Evolutionary conservation across 2,797 vertebrate genomes (phyloP).

Genomic region (Antrozous pallidus): DNA sequence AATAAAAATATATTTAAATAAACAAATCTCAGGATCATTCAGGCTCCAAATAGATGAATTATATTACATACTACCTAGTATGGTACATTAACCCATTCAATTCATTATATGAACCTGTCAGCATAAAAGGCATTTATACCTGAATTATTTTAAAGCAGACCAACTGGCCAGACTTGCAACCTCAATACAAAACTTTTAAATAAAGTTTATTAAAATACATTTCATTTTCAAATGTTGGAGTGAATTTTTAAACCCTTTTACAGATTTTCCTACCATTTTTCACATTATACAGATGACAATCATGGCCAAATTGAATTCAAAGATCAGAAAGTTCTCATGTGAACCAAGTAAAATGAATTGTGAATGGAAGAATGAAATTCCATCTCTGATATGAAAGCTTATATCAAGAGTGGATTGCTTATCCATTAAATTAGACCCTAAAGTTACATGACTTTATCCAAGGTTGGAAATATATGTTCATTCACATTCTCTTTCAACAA

Average conservation of each 20-base stretch:
- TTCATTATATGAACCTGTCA: constrained; percentile 6
- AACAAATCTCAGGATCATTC: constrained; percentile 31
- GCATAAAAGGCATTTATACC: constrained; percentile 3
- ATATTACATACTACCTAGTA: background rate
- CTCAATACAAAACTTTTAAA: constrained; percentile 12
- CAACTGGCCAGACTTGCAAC: background rate
- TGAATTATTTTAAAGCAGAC: constrained; percentile 40
- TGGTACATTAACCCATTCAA: background rate
- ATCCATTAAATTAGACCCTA: constrained; percentile 10
- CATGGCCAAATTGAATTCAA: background rate
- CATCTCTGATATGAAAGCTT: background rate
- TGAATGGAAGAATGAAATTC: background rate
- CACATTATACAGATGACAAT: background rate
- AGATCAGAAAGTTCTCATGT: background rate
- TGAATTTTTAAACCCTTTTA: constrained; percentile 10
- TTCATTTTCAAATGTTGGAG: background rate
- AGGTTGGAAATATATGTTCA: background rate
- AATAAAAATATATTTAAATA: too few species aligned
- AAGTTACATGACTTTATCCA: background rate
- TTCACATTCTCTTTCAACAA: constrained; percentile 33
- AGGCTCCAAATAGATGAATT: background rate
- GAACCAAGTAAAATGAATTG: constrained; percentile 28
- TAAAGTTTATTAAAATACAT: background rate
- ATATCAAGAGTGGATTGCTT: background rate
- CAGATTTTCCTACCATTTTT: constrained; percentile 41